Evolutionary conservation across 2,113 vertebrate genomes (phyloP), one percentile per base, ranked within the genome.

Genomic region (Amphilophus citrinellus): DNA sequence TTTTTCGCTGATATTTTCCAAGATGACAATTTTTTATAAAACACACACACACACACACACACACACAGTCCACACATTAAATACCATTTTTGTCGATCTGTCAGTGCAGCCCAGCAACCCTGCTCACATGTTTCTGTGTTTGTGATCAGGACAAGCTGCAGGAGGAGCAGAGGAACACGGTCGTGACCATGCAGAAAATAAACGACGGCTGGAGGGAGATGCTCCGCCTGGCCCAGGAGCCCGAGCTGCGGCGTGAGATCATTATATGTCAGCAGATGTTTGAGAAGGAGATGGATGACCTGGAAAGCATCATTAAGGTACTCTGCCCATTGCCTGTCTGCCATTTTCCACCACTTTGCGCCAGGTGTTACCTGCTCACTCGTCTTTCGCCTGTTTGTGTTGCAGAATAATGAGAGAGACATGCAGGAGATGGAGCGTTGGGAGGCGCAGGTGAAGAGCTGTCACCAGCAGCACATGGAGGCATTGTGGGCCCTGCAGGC

Each of bases 91-190:
- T 30, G 10, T 32, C 32, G 5, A 13, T 22, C 24, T 71, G 14
- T 42, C n/a, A 50, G 10, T 5, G 47, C 18, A 2, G n/a, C 61
- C 61, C 18, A 2, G 1, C 56, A 39, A 10, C 8, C 6, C 6
- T 35, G 32, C 32, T 35, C 32, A 35, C 32, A 35, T 17, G 18
- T 10, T 56, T 3, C 0, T 63, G 2, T 37, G 39, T 85, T 5
- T 63, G 27, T 71, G 56, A 10, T 4, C 90, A 94, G 93, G 90
- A 93, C 87, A 93, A 93, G 78, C 20, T 94, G 39, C 86, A 90
- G 91, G 87, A 62, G 68, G 93, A 94, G 63, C 56, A 93, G 84
- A 88, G 3, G n/a, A 91, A 93, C 83, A 59, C 76, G 0, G 32
- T 20, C 0, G 39, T 86, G 32, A 94, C 92, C 77, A 66, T 76